Conservation (phyloP, 2,113 vertebrate species). For the Nicator chloris region DNA sequence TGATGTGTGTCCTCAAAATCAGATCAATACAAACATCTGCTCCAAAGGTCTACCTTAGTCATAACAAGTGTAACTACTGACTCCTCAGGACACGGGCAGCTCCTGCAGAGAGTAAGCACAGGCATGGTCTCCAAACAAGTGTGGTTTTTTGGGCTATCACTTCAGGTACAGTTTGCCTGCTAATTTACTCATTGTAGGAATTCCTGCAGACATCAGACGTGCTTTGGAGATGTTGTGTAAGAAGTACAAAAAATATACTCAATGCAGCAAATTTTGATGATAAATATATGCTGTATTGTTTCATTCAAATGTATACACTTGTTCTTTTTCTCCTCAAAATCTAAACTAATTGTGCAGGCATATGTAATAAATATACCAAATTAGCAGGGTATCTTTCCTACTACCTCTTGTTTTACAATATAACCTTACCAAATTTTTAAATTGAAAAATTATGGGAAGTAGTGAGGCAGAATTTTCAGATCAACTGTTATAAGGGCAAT, state of each 20-base stretch:
- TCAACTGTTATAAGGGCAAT: background rate
- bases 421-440: background rate
- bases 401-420: background rate
- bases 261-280: background rate
- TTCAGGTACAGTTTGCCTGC: background rate
- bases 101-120: background rate
- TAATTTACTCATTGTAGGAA: background rate
- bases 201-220: background rate
- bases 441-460: background rate
- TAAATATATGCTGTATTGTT: background rate
- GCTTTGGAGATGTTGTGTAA: background rate
- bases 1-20: constrained; percentile 26
- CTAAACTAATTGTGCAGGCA: background rate
- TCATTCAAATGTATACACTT: background rate
- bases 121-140: background rate
- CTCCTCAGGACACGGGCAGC: background rate
- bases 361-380: background rate
- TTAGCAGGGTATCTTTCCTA: background rate
- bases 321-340: background rate
- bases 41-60: background rate
- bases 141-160: background rate
- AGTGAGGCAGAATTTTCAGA: background rate
- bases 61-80: background rate
- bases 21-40: constrained; percentile 46
- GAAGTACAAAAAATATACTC: background rate